Evolutionary conservation across 2,113 vertebrate genomes (phyloP), one percentile per base, ranked within the genome.

Genomic region (Mastomys coucha): DNA sequence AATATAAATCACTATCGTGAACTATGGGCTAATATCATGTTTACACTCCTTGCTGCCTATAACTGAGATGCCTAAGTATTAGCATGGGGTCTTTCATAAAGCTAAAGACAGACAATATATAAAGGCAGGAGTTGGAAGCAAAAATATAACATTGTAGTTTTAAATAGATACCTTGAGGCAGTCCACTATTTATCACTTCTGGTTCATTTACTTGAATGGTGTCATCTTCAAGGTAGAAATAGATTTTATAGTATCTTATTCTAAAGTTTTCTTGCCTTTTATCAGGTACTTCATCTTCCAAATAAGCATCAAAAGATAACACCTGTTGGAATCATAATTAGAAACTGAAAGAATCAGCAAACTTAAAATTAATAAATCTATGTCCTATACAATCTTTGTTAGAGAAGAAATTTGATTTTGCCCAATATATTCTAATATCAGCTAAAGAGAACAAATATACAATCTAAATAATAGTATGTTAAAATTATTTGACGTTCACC

Each of bases 121-220:
- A 95, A 96, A 94, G 69, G 58, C 9, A 94, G 45, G 45, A 93
- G 1, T 95, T 49, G 76, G 16, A 94, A 94, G 9, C n/a, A 33
- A 94, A 81, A 93, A 49, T 95, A 90, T 33, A 7, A 28, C n/a
- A 88, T 93, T 31, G 67, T 33, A 95, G 93, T 67, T 96, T 96
- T 96, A 97, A 97, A 96, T 70, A 98, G 63, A 97, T 99, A 99
- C 99, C 99, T 99, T 99, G 99, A 97, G 76, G 96, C 45, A 99
- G 98, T 95, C 99, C 99, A 33, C 99, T 99, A 93, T 99, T 99
- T 98, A 98, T 98, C 89, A 98, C 33, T 58, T 91, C 82, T 2
- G 99, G 99, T 98, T 99, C 99, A 97, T 98, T 97, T 91, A 99
- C 99, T 98, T 99, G 98, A 97, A 99, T 99, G 96, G 99, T 99